Conservation (phyloP, 2,888 invertebrate genomes). For the Antheraea yamamai region DNA sequence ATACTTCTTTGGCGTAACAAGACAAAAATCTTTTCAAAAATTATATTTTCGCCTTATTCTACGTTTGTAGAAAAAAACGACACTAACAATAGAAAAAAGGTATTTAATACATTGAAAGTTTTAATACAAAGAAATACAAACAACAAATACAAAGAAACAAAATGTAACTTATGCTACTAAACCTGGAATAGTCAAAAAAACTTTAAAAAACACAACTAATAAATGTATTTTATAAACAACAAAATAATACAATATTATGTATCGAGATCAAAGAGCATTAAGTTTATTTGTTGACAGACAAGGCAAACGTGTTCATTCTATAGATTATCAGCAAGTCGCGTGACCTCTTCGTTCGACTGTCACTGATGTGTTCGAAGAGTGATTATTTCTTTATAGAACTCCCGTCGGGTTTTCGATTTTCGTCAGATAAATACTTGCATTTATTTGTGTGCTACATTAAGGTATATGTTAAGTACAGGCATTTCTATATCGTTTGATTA, state of each 20-base stretch:
- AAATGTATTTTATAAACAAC: not conserved
- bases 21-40: too few species aligned
- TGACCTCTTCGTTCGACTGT: not conserved
- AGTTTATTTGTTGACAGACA: not conserved
- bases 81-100: too few species aligned
- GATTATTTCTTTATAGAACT: not conserved
- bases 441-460: not conserved
- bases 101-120: too few species aligned
- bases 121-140: too few species aligned
- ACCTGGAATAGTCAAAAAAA: not conserved
- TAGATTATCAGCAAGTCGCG: conserved; percentile 2
- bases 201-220: not conserved
- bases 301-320: not conserved
- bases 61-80: too few species aligned
- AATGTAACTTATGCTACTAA: too few species aligned
- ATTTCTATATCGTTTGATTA: not conserved
- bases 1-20: too few species aligned
- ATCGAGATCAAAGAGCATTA: not conserved
- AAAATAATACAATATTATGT: not conserved
- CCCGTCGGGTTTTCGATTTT: not conserved
- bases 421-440: not conserved
- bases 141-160: too few species aligned
- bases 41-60: too few species aligned
- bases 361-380: conserved; percentile 1
- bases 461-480: not conserved